Percentiles rank a stretch among this genome's conserved stretches.
Evolutionary conservation across 2,797 vertebrate genomes (phyloP).

Genomic region (Pangasius macronema): DNA sequence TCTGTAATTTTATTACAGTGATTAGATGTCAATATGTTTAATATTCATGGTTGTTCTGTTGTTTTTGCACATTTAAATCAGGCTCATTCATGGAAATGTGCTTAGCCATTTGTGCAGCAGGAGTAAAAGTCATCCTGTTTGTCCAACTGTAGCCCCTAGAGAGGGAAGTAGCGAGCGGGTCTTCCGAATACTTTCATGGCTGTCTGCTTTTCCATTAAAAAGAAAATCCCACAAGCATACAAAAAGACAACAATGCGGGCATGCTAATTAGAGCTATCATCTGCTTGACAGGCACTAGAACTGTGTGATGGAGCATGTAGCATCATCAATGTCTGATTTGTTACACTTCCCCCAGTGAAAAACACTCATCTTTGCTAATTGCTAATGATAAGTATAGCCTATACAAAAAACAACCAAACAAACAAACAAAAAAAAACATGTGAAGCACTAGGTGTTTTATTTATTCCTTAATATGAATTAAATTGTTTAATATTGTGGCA

Average conservation of each 20-base stretch:
- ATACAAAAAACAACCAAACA: neutral
- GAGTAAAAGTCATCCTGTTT: slow-evolving; percentile 51
- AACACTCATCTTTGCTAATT: slow-evolving; percentile 19
- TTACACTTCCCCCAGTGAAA: slow-evolving; percentile 31
- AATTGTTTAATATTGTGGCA: neutral
- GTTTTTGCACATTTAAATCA: slow-evolving; percentile 24
- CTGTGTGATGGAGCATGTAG: slow-evolving; percentile 53
- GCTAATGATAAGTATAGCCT: neutral
- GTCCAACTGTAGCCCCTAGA: slow-evolving; percentile 47
- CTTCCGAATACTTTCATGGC: slow-evolving; percentile 61
- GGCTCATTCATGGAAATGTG: slow-evolving; percentile 45
- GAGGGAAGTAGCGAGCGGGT: slow-evolving; percentile 50
- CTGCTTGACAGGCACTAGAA: slow-evolving; percentile 57
- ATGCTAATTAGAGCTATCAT: slow-evolving; percentile 72
- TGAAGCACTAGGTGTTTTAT: neutral
- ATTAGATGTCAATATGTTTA: slow-evolving; percentile 22
- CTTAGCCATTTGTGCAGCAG: slow-evolving; percentile 43
- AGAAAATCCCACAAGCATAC: slow-evolving; percentile 60
- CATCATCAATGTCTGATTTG: slow-evolving; percentile 43
- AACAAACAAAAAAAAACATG: neutral
- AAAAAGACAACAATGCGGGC: slow-evolving; percentile 58
- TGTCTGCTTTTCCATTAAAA: slow-evolving; percentile 63
- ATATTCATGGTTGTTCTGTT: slow-evolving; percentile 29
- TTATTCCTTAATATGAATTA: neutral
- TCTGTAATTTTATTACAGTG: neutral